A percentile compares a stretch with the other conserved stretches of the same genome.
Evolutionary conservation across 1,140 invertebrate genomes (phyloP).

Genomic region (Periplaneta americana): DNA sequence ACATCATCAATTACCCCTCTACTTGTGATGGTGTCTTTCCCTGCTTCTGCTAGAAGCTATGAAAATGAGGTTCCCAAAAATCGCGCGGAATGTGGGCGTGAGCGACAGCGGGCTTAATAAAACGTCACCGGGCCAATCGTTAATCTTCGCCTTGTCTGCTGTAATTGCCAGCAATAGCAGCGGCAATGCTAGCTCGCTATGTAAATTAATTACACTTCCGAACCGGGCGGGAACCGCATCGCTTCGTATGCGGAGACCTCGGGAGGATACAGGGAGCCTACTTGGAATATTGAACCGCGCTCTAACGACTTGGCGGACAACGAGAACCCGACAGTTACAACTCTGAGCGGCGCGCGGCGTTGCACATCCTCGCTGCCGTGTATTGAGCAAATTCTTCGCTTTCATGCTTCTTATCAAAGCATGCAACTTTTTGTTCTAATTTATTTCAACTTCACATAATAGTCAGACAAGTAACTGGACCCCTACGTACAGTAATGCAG

Average conservation of each 20-base stretch:
- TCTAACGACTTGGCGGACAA: not conserved
- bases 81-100: conserved; percentile 12
- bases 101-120: conserved; percentile 15
- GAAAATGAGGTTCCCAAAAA: conserved; percentile 4
- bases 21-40: not conserved
- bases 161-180: conserved; percentile 13
- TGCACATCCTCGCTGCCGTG: too few relatives aligned
- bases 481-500: too few relatives aligned
- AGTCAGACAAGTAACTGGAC: too few relatives aligned
- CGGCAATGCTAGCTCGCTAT: conserved; percentile 5
- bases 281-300: not conserved
- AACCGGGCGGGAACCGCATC: conserved; percentile 10
- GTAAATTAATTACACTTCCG: conserved; percentile 15
- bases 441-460: too few relatives aligned
- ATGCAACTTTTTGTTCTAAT: too few relatives aligned
- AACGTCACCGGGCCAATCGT: conserved; percentile 9
- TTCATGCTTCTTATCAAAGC: too few relatives aligned
- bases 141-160: conserved; percentile 11
- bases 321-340: too few relatives aligned
- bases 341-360: too few relatives aligned
- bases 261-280: not conserved
- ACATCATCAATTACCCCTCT: not conserved
- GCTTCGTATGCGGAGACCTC: not conserved
- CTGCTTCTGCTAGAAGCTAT: not conserved
- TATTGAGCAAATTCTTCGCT: too few relatives aligned